Evolutionary conservation across 2,888 invertebrate species (phyloP).

Genomic region (Koerneria pararmatus): DNA sequence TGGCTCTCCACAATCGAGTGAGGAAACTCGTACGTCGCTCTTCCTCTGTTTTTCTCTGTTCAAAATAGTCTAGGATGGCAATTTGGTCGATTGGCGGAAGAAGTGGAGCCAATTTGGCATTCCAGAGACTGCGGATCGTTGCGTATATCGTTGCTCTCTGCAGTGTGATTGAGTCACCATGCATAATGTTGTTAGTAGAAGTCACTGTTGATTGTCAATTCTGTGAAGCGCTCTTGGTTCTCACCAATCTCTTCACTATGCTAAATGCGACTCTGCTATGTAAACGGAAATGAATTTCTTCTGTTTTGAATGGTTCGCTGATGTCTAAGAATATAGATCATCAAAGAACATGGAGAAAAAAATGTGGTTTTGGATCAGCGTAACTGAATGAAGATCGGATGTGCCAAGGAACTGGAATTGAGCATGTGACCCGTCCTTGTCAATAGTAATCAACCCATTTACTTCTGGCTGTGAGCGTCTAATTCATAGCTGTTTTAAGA

Average conservation of each 20-base stretch:
- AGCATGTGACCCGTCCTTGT: slow-evolving; percentile 10
- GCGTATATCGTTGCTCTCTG: slow-evolving; percentile 16
- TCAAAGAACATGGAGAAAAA: too few species aligned
- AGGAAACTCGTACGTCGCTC: not conserved
- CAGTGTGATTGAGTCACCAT: too few species aligned
- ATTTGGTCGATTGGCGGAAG: slow-evolving; percentile 15
- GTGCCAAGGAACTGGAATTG: not conserved
- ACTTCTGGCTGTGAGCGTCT: too few species aligned
- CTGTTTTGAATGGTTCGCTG: not conserved
- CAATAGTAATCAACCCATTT: too few species aligned
- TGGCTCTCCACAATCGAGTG: slow-evolving; percentile 12
- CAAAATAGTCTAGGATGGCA: slow-evolving; percentile 17
- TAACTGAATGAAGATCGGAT: too few species aligned
- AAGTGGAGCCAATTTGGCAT: not conserved
- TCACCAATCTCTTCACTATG: not conserved
- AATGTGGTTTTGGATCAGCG: too few species aligned
- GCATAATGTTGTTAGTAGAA: too few species aligned
- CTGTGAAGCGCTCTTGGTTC: not conserved
- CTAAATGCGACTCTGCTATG: not conserved
- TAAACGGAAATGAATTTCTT: not conserved
- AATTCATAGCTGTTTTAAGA: too few species aligned
- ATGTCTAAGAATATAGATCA: not conserved
- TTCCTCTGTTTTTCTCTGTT: slow-evolving; percentile 3
- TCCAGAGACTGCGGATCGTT: slow-evolving; percentile 2
- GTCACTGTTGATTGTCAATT: not conserved